Evolutionary conservation across 2,888 invertebrate genomes (phyloP).

Genomic region (Minunthozetes semirufus): DNA sequence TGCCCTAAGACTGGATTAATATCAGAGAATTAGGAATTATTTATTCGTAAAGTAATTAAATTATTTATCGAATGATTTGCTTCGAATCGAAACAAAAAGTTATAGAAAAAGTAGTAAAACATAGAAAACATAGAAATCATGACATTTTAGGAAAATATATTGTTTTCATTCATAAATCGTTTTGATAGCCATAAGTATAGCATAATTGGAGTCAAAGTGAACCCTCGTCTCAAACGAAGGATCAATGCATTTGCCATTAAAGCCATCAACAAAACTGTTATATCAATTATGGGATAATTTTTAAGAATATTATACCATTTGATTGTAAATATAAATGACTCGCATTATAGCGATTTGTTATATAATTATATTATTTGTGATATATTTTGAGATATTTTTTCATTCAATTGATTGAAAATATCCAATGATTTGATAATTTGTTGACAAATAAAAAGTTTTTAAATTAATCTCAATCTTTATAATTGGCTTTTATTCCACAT

Average conservation of each 20-base stretch:
- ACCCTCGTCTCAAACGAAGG: neutral
- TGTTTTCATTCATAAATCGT: neutral
- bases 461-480: neutral
- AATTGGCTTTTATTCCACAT: too few species aligned
- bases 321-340: neutral
- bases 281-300: neutral
- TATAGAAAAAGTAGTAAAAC: neutral
- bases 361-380: conserved; percentile 11
- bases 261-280: neutral
- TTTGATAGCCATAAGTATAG: too few species aligned
- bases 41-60: too few species aligned
- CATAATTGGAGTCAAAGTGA: neutral
- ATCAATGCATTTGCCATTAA: neutral
- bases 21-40: too few species aligned
- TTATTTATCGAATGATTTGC: too few species aligned
- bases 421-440: neutral
- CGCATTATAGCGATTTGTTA: neutral
- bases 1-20: too few species aligned
- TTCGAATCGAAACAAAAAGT: neutral
- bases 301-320: neutral
- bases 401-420: neutral
- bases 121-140: neutral
- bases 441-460: neutral
- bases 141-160: conserved; percentile 3
- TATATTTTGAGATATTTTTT: neutral